Evolutionary conservation across 2,113 vertebrate genomes (phyloP), one percentile per base, ranked within the genome.

Genomic region (Rhineura floridana): DNA sequence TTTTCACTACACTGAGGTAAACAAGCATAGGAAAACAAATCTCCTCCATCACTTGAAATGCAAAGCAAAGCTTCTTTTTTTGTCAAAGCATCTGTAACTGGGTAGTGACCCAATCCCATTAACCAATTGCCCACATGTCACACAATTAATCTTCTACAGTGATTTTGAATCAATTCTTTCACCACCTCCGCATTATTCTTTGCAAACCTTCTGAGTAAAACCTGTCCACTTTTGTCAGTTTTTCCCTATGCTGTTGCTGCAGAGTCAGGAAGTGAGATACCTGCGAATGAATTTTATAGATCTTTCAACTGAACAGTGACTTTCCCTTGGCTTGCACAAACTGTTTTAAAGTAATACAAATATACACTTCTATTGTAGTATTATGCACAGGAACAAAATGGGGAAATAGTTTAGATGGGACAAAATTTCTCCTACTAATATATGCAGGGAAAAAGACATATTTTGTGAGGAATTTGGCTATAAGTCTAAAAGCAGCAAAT

Each of bases 131-230:
- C 93, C 88, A 91, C 84, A 96, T 11, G 77, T 93, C 96, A 94
- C 89, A 94, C 94, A 95, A 96, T 97, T 96, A 95, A 96, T 97
- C 95, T 96, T 95, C 93, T 92, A 93, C 91, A 92, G 92, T 6
- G 0, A 94, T 95, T 88, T 96, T 10, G 13, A 87, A 95, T 92
- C 93, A 93, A 89, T 90, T 90, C 92, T 83, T 94, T 95, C 81
- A 84, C 39, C 80, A 89, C 92, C 90, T 94, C 93, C 78, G 88
- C 95, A 90, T 94, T 95, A 94, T 93, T 91, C 93, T 94, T 93
- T 89, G 88, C 90, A 94, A 87, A 87, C 77, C 81, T 93, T 87
- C 87, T 75, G 91, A 88, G 92, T 77, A 92, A 93, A 92, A 92
- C 65, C 80, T 86, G 77, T 84, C 92, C 87, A 88, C 69, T 94